These are phyloP conservation scores for Hemistola chrysoprasaria DNA, from an alignment of 2,888 invertebrate species.

Conservation along the genomic window DNA sequence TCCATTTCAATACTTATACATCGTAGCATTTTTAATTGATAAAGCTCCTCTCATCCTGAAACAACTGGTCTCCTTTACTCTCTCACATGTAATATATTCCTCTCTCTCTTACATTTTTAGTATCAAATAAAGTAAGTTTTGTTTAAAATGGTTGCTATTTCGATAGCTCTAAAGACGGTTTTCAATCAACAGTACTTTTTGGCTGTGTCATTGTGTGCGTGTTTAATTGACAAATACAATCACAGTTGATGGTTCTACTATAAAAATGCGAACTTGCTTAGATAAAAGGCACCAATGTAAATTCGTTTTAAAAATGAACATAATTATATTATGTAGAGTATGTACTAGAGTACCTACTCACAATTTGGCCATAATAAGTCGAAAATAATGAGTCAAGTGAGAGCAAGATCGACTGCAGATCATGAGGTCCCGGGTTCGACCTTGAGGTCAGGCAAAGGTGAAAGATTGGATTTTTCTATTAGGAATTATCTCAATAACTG, in stretches of 20 bases:
- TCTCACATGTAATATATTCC: conserved; percentile 16
- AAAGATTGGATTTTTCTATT: too few relatives aligned
- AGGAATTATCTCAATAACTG: too few relatives aligned
- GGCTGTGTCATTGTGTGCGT: conserved; percentile 49
- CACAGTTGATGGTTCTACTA: conserved; percentile 32
- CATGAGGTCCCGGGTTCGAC: too few relatives aligned
- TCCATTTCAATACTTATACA: conserved; percentile 1
- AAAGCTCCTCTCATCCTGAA: conserved; percentile 13
- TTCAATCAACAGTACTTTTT: conserved; percentile 19
- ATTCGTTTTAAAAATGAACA: too few relatives aligned
- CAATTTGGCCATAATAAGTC: too few relatives aligned
- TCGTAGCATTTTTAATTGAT: conserved; percentile 31
- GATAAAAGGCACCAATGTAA: too few relatives aligned
- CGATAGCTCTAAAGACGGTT: conserved; percentile 25
- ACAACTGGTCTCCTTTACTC: conserved; percentile 35
- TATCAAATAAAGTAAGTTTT: conserved; percentile 30
- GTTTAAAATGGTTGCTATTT: conserved; percentile 15
- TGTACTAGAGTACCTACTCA: too few relatives aligned
- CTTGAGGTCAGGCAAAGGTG: too few relatives aligned
- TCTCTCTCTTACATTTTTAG: conserved; percentile 40
- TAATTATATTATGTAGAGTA: too few relatives aligned
- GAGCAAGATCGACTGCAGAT: too few relatives aligned
- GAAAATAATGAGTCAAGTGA: too few relatives aligned
- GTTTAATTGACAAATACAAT: conserved; percentile 61
- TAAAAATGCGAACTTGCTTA: too few relatives aligned